Evolutionary conservation across 2,888 invertebrate species (phyloP), one percentile per base, ranked within the genome.

Genomic region (Caenorhabditis panamensis): DNA sequence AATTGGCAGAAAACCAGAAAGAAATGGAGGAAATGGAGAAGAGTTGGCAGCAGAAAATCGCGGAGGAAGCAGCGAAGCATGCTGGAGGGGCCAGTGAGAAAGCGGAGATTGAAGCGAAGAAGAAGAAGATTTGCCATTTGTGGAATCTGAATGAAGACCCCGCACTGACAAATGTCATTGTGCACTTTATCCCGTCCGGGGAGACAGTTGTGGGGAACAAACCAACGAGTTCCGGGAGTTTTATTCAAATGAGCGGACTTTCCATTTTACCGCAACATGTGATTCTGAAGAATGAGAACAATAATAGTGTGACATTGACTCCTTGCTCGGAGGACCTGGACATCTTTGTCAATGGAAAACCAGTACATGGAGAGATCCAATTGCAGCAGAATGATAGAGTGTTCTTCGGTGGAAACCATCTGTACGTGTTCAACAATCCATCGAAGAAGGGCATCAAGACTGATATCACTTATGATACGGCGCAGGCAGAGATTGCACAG

Each of bases 141-240:
- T 93, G 91, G 89, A 93, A 93, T 88, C 86, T 93, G 76, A 93
- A 93, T 89, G 91, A 92, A 85, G 93, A 93, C 87, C 92, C 93
- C 1, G 92, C 92, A 87, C 89, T 93, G 67, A 91, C 92, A 0
- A 93, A 93, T 5, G 92, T 92, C 83, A 92, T 93, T 61, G 90
- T 92, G 31, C 92, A 93, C 87, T 92, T 93, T 82, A 88, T 93
- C n/a, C 91, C 91, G 16, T 83, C 88, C 5, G 92, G 92, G 13
- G 90, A 88, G n/a, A 91, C 89, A 24, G 76, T 84, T 16, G 83
- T 90, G 9, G 84, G 82, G 2, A 86, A 91, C 76, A 88, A 89
- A 44, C 91, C 91, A 75, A 91, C 90, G 20, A 90, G 91, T 13
- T 90, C 91, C 16, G 88, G 85, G n/a, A 78, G 90, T 18, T 90